Percentiles rank a stretch among this genome's conserved stretches.
Evolutionary conservation across 2,113 vertebrate species (phyloP).

Genomic region (Polyodon spathula): DNA sequence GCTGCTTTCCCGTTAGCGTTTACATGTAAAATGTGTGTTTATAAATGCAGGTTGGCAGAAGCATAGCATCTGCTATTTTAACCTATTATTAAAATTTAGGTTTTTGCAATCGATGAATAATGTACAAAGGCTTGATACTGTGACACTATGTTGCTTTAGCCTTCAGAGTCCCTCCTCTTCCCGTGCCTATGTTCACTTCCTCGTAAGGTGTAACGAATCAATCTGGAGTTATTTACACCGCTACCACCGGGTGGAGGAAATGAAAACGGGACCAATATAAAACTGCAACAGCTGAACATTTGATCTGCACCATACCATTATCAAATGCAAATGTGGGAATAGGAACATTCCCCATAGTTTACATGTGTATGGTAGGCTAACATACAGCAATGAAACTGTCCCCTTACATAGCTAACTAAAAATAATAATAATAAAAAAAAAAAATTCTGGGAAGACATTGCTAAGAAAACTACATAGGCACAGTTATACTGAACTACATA

Average conservation of each 20-base stretch:
- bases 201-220: slow-evolving; percentile 95
- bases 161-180: slow-evolving; percentile 84
- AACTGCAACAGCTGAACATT: slow-evolving; percentile 10
- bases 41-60: neutral
- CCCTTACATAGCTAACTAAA: no score
- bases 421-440: no score
- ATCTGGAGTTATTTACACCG: slow-evolving; percentile 63
- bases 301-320: neutral
- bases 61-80: neutral
- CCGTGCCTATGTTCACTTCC: slow-evolving; percentile 88
- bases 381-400: neutral
- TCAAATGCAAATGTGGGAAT: neutral
- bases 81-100: neutral
- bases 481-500: no score
- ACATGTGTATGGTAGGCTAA: neutral
- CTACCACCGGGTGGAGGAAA: slow-evolving; percentile 19
- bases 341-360: neutral
- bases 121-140: neutral
- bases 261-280: neutral
- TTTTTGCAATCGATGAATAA: slow-evolving; percentile 39
- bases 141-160: slow-evolving; percentile 37
- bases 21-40: neutral
- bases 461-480: no score
- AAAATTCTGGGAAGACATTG: no score
- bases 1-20: neutral